Conservation (phyloP, 2,888 invertebrate species). For the Microctonus hyperodae region DNA sequence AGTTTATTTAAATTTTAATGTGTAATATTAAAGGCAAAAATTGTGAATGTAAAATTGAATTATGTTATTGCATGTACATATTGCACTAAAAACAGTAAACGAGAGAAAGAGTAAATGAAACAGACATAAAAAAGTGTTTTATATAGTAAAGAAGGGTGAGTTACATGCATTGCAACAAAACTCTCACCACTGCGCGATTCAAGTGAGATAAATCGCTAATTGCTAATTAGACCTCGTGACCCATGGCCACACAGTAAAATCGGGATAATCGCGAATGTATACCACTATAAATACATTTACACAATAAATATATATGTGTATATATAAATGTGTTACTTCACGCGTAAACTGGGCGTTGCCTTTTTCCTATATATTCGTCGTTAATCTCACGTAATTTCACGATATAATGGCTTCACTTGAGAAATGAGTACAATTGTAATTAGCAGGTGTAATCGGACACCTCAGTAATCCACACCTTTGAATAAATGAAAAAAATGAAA, state of each 20-base stretch:
- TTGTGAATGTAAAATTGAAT: slow-evolving; percentile 26
- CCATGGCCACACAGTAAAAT: neutral
- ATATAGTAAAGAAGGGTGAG: slow-evolving; percentile 5
- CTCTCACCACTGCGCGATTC: slow-evolving; percentile 42
- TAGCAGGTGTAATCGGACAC: slow-evolving; percentile 28
- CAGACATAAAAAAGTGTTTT: neutral
- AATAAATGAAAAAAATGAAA: neutral
- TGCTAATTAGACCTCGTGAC: slow-evolving; percentile 57
- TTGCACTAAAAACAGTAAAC: slow-evolving; percentile 1
- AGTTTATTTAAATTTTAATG: neutral
- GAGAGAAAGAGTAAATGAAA: neutral
- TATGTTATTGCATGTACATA: slow-evolving; percentile 21
- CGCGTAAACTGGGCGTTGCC: slow-evolving; percentile 28
- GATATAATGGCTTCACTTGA: slow-evolving; percentile 31
- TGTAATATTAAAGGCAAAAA: slow-evolving; percentile 13
- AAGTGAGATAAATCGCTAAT: slow-evolving; percentile 54
- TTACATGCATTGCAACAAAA: slow-evolving; percentile 40
- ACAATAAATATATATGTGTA: neutral
- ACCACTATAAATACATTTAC: neutral
- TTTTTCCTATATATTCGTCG: slow-evolving; percentile 39
- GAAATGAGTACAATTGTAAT: slow-evolving; percentile 32
- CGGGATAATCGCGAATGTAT: slow-evolving; percentile 4
- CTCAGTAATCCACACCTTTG: slow-evolving; percentile 4
- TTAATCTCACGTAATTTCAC: slow-evolving; percentile 35
- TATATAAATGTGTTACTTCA: too few relatives aligned